A percentile compares a stretch with the other conserved stretches of the same genome.
These are phyloP conservation scores for Nomada ruficornis DNA, from an alignment of 2,888 invertebrate genomes.

Conservation along the genomic window DNA sequence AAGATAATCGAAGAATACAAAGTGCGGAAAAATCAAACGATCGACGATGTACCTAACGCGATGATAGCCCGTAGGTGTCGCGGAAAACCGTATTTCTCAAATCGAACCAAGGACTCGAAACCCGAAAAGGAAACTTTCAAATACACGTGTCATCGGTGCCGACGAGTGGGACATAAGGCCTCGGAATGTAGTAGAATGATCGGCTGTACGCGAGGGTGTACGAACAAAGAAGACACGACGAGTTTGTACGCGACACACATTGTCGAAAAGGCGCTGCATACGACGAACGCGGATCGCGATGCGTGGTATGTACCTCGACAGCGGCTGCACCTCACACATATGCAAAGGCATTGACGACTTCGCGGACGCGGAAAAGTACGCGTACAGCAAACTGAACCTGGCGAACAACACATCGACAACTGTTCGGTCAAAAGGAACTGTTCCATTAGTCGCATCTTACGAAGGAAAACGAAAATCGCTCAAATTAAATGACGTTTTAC, in stretches of 20 bases:
- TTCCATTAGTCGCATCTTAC: background rate
- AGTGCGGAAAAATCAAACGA: conserved; percentile 32
- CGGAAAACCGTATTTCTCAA: background rate
- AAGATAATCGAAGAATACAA: conserved; percentile 61
- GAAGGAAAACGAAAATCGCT: background rate
- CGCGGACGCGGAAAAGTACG: conserved; percentile 2
- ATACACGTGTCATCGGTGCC: background rate
- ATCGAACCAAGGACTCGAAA: background rate
- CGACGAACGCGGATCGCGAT: background rate
- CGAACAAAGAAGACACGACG: background rate
- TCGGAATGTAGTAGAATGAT: background rate
- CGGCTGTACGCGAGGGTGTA: background rate
- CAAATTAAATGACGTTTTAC: conserved; percentile 26
- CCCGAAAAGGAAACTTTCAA: background rate
- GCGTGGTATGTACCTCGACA: conserved; percentile 52
- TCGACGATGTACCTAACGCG: conserved; percentile 12
- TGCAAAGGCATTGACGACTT: conserved; percentile 42
- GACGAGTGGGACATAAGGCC: background rate
- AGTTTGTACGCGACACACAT: background rate
- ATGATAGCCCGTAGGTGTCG: conserved; percentile 42
- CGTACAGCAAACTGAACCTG: conserved; percentile 42
- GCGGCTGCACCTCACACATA: conserved; percentile 51
- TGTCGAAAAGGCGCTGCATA: conserved; percentile 1
- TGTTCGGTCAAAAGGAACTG: conserved; percentile 32
- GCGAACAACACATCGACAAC: conserved; percentile 42